Conservation (phyloP, 2,113 vertebrate genomes). For the Apaloderma vittatum region DNA sequence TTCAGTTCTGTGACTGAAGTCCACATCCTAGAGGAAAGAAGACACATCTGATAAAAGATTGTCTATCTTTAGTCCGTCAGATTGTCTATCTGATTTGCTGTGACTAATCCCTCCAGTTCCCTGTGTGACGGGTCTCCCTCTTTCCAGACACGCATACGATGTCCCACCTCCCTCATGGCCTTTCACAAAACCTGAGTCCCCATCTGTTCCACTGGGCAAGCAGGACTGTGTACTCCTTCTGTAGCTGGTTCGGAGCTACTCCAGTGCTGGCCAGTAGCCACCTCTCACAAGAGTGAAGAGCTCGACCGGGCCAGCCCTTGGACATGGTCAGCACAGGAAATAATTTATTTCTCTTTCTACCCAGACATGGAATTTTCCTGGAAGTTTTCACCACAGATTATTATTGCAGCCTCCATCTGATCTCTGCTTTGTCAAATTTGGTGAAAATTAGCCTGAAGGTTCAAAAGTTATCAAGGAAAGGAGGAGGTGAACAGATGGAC, state of each 20-base stretch:
- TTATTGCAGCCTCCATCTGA: background rate
- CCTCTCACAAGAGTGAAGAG: background rate
- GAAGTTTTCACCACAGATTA: background rate
- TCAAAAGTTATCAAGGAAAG: conserved; percentile 53
- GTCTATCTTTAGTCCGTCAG: background rate
- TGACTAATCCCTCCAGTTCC: background rate
- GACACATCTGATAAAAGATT: background rate
- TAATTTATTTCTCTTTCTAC: background rate
- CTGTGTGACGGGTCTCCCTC: background rate
- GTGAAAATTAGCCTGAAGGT: conserved; percentile 48
- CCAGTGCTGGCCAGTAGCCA: background rate
- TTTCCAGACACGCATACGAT: rapidly evolving
- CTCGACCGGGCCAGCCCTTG: background rate
- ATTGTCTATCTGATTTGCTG: background rate
- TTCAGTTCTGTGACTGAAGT: background rate
- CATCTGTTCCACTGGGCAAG: background rate
- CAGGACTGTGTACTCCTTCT: background rate
- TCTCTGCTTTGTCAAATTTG: conserved; percentile 4
- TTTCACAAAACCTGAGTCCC: background rate
- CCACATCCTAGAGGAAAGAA: background rate
- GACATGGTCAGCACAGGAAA: background rate
- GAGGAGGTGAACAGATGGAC: conserved; percentile 56
- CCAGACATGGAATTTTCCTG: background rate
- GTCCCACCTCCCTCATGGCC: background rate
- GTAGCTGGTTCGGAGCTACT: background rate